Conservation (phyloP, 2,113 vertebrate species). For the Maccullochella peelii region DNA sequence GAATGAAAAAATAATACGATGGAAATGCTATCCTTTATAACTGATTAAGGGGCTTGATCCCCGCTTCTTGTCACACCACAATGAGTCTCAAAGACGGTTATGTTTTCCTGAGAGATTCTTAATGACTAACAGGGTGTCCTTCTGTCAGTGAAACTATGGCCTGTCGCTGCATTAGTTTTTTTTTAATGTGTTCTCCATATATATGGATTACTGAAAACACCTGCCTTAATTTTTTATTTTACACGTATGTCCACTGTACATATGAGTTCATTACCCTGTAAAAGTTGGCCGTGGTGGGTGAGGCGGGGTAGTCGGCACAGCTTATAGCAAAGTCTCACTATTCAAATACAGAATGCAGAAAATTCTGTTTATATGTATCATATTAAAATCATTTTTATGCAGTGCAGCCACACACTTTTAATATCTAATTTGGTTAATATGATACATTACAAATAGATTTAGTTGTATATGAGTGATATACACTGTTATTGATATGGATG, state of each 20-base stretch:
- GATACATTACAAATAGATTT: not conserved
- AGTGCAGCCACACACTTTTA: not conserved
- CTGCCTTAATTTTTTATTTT: slow-evolving; percentile 50
- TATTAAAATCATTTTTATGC: slow-evolving; percentile 2
- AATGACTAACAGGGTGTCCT: not conserved
- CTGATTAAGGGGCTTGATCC: slow-evolving; percentile 12
- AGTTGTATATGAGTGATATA: not conserved
- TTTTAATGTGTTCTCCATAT: not conserved
- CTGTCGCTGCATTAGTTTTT: slow-evolving; percentile 18
- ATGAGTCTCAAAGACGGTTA: not conserved
- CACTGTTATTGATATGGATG: not conserved
- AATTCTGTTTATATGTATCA: not conserved
- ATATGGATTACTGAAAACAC: not conserved
- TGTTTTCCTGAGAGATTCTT: slow-evolving; percentile 28
- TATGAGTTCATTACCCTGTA: not conserved
- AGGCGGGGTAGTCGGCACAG: not conserved
- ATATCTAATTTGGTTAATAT: not conserved
- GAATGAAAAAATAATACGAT: slow-evolving; percentile 38
- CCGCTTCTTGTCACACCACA: not conserved
- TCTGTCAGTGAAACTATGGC: not conserved
- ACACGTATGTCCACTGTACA: not conserved
- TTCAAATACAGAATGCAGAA: not conserved
- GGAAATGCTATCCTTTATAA: slow-evolving; percentile 13
- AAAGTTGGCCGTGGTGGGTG: not conserved
- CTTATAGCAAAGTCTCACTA: not conserved